Evolutionary conservation across 30 jellyfish, hydroid and myxozoan species (phyloP).

Genomic region (Nemopilema nomurai): DNA sequence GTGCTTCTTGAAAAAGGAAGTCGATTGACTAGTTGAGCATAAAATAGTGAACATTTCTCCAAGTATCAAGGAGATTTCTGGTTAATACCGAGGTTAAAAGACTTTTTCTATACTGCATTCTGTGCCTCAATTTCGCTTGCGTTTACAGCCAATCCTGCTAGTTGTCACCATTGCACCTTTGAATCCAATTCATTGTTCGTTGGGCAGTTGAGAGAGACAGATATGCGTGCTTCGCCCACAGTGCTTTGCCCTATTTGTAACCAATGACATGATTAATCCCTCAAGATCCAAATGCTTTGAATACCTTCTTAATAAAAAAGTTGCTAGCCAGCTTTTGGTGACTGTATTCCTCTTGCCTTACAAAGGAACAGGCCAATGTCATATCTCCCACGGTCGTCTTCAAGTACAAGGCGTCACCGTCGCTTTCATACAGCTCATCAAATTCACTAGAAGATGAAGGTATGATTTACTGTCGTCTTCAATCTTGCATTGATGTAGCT

Average conservation of each 20-base stretch:
- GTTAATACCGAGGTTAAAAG: too few species aligned
- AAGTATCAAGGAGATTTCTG: too few species aligned
- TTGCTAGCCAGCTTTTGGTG: not conserved
- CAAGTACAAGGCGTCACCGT: conserved; percentile 90
- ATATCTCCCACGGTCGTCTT: conserved; percentile 86
- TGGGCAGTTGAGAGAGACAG: not conserved
- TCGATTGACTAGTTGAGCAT: too few species aligned
- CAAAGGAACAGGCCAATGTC: conserved; percentile 85
- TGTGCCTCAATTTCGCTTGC: not conserved
- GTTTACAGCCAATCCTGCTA: too few species aligned
- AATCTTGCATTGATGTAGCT: not conserved
- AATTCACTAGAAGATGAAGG: conserved; percentile 64
- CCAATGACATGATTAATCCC: too few species aligned
- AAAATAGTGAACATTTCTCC: too few species aligned
- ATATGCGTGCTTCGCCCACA: not conserved
- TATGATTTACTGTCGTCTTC: not conserved
- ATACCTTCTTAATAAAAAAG: too few species aligned
- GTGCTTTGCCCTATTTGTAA: not conserved
- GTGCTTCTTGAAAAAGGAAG: too few species aligned
- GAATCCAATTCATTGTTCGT: not conserved
- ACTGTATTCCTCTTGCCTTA: not conserved
- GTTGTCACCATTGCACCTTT: too few species aligned
- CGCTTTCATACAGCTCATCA: conserved; percentile 64
- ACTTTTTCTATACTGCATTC: too few species aligned
- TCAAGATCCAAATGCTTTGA: too few species aligned